Base-by-base conservation (phyloP, 2,888 invertebrate species). In the Morpho deidamia region DNA sequence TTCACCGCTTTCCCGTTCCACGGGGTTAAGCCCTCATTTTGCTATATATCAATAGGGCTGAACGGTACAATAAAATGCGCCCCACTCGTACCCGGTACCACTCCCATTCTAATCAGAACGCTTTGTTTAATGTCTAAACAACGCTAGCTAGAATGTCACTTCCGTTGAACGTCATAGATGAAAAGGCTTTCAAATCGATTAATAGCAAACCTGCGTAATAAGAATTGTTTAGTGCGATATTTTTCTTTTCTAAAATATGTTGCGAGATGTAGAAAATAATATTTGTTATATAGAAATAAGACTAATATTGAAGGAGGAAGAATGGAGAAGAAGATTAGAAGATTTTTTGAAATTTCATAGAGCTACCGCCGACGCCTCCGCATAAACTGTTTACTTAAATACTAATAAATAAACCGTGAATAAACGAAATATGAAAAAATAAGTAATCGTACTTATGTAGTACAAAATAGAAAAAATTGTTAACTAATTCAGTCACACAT, bases 1-100 rank as follows among this genome's bases (percentile, higher is more conserved):
- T 65, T 64, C 62, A 50, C 23, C 23, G 61, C 55, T 61, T 62
- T 55, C 53, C 53, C 60, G 44, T 38, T 50, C 41, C 56, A 53
- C 10, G n/a, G 54, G 44, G 35, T 37, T 52, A 12, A 51, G 42
- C 42, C 45, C 39, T 49, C 33, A 52, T 42, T 23, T 51, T 44
- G 51, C 32, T 42, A 45, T 50, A 35, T 44, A 53, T 53, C 42
- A 50, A 48, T 51, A 34, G 38, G 41, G 33, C 47, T n/a, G 44
- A 34, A 32, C 38, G 32, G 35, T 39, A 48, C 42, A 38, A 45
- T 55, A 51, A 47, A 12, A 39, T 43, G 14, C 37, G 11, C 38
- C 33, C 44, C 45, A 38, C 23, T 49, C 38, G 34, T 54, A 44
- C 40, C 34, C 14, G 11, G 46, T 38, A 54, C 51, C 44, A 37